Conservation (phyloP, 2,888 invertebrate species). For the Ormia ochracea region DNA sequence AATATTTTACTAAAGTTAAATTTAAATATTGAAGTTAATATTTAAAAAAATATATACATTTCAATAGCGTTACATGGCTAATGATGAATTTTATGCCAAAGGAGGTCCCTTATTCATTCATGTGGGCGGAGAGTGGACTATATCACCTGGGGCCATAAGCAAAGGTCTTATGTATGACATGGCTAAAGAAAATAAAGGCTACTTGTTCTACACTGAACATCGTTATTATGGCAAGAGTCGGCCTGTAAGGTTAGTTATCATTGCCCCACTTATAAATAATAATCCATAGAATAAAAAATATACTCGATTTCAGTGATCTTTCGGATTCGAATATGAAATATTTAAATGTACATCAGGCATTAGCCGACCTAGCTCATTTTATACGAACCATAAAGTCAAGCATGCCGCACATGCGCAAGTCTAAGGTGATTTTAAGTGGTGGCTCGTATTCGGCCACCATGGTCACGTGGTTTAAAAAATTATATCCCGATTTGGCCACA, state of each 20-base stretch:
- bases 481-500: conserved; percentile 81
- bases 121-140: conserved; percentile 85
- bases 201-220: conserved; percentile 87
- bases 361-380: conserved; percentile 83
- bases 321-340: conserved; percentile 80
- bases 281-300: conserved; percentile 43
- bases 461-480: conserved; percentile 82
- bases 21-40: no score
- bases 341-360: conserved; percentile 81
- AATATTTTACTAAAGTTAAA: no score
- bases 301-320: conserved; percentile 77
- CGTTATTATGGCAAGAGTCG: conserved; percentile 87
- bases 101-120: conserved; percentile 81
- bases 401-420: conserved; percentile 71
- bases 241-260: conserved; percentile 81
- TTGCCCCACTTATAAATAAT: background rate
- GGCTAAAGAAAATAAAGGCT: conserved; percentile 80
- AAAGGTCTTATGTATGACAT: conserved; percentile 82
- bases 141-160: conserved; percentile 79
- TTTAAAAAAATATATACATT: background rate
- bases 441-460: conserved; percentile 84
- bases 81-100: conserved; percentile 75
- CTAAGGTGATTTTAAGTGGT: conserved; percentile 79
- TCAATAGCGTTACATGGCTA: conserved; percentile 79
- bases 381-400: conserved; percentile 78